Percentiles rank a stretch among this genome's conserved stretches.
Evolutionary conservation across 2,888 invertebrate species (phyloP).

Genomic region (Tubulanus polymorphus): DNA sequence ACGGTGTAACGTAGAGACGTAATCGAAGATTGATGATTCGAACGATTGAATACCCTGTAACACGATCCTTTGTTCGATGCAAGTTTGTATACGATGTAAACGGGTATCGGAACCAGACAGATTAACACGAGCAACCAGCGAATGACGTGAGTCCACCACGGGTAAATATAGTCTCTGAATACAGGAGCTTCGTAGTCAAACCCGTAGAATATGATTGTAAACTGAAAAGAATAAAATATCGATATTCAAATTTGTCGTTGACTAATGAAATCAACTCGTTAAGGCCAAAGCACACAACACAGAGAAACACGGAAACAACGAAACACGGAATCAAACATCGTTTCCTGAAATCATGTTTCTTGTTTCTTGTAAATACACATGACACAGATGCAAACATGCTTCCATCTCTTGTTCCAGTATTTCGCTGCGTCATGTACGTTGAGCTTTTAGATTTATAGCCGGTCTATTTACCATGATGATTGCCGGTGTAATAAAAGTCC

Average conservation of each 20-base stretch:
- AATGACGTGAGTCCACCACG: slow-evolving; percentile 65
- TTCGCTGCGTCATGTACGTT: too few species aligned
- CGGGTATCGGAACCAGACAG: slow-evolving; percentile 32
- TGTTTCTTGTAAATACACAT: too few species aligned
- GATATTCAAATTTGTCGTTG: too few species aligned
- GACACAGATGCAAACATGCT: too few species aligned
- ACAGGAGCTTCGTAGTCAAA: slow-evolving; percentile 61
- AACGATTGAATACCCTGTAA: slow-evolving; percentile 21
- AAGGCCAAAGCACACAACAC: too few species aligned
- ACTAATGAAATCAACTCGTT: too few species aligned
- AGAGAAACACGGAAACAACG: neutral
- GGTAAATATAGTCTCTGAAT: slow-evolving; percentile 66
- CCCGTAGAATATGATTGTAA: slow-evolving; percentile 69
- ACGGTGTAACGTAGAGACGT: neutral
- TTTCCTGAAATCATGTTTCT: too few species aligned
- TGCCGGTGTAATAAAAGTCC: slow-evolving; percentile 34
- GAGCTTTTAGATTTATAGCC: too few species aligned
- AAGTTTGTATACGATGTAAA: slow-evolving; percentile 25
- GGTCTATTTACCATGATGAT: slow-evolving; percentile 36
- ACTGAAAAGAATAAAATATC: slow-evolving; percentile 62
- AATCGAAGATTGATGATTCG: neutral
- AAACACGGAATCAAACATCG: neutral
- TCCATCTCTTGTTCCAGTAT: too few species aligned
- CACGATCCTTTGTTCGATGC: slow-evolving; percentile 20
- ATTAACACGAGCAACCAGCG: slow-evolving; percentile 63